These are phyloP conservation scores for Ernsta delagoae DNA, from an alignment of 2,888 invertebrate genomes.

Conservation along the genomic window DNA sequence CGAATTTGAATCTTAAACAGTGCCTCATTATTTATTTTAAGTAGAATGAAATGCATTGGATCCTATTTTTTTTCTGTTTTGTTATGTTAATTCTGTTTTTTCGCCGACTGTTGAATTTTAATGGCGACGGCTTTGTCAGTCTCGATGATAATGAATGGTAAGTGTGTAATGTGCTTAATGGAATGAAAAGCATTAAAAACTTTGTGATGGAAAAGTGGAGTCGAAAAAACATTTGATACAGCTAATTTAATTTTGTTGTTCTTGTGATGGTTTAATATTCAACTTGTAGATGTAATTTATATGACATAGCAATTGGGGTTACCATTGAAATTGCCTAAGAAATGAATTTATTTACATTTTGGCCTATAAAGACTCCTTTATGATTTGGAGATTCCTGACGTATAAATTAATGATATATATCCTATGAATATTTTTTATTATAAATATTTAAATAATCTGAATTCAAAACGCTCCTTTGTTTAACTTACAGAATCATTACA, in stretches of 20 bases:
- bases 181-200: conserved; percentile 24
- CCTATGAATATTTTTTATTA: too few relatives aligned
- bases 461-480: not conserved
- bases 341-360: too few relatives aligned
- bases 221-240: not conserved
- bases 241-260: not conserved
- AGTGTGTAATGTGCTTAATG: conserved; percentile 31
- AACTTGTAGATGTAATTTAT: not conserved
- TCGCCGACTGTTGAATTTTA: conserved; percentile 54
- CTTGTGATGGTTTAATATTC: not conserved
- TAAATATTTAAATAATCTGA: too few relatives aligned
- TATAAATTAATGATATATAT: too few relatives aligned
- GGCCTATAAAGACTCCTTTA: too few relatives aligned
- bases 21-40: conserved; percentile 77
- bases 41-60: conserved; percentile 66
- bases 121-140: conserved; percentile 32
- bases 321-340: too few relatives aligned
- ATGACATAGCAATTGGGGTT: too few relatives aligned
- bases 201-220: not conserved
- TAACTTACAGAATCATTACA: not conserved
- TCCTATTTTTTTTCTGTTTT: conserved; percentile 43
- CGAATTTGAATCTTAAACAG: conserved; percentile 77
- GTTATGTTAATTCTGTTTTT: conserved; percentile 57
- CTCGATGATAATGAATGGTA: conserved; percentile 34
- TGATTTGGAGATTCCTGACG: too few relatives aligned